Conservation (phyloP, 2,113 vertebrate species). For the Nesoenas mayeri region DNA sequence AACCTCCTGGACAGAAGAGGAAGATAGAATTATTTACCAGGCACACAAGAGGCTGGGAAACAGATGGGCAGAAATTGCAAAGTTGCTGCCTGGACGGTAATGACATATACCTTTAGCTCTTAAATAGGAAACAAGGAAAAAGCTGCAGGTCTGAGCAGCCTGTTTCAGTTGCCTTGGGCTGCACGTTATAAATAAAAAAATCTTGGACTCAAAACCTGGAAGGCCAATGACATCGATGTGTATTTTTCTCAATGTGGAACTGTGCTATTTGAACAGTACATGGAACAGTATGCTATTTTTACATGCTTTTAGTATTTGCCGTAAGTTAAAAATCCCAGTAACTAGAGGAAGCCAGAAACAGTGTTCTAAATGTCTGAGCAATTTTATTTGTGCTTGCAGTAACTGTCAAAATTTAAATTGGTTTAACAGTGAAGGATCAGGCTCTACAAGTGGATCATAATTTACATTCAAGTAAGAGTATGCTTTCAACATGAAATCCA, state of each 20-base stretch:
- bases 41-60: constrained; percentile 98
- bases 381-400: background rate
- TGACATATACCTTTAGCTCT: constrained; percentile 56
- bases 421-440: background rate
- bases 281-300: background rate
- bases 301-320: background rate
- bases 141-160: constrained; percentile 20
- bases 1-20: constrained; percentile 99
- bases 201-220: background rate
- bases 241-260: background rate
- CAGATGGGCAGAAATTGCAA: constrained; percentile 99
- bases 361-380: background rate
- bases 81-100: constrained; percentile 98
- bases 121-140: constrained; percentile 32
- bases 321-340: background rate
- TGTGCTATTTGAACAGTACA: background rate
- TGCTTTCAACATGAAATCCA: background rate
- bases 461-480: background rate
- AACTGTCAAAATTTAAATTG: background rate
- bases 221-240: background rate
- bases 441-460: background rate
- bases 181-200: background rate
- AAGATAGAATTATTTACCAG: constrained; percentile 99
- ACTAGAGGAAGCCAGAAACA: background rate
- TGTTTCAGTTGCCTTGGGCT: constrained; percentile 22